Conservation (phyloP, 1,140 invertebrate genomes). For the Drosophila dunni region DNA sequence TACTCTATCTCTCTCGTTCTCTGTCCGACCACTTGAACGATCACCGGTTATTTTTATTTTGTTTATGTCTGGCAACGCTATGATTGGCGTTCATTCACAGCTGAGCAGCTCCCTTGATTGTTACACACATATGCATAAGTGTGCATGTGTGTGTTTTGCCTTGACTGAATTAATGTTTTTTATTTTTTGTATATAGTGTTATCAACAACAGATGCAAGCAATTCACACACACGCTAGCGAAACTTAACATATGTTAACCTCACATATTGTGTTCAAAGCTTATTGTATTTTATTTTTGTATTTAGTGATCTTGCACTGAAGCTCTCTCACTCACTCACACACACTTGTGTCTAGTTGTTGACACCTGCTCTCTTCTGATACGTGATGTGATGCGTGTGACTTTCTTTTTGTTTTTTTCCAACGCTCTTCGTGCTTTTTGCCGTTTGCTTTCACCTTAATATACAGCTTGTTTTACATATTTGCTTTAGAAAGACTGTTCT, state of each 20-base stretch:
- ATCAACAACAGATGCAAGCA: constrained; percentile 36
- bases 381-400: constrained; percentile 15
- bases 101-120: constrained; percentile 12
- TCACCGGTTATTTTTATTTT: constrained; percentile 14
- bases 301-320: constrained; percentile 5
- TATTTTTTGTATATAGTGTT: constrained; percentile 3
- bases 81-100: constrained; percentile 23
- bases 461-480: constrained; percentile 21
- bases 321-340: background rate
- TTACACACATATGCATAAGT: background rate
- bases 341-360: background rate
- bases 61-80: constrained; percentile 31
- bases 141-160: constrained; percentile 5
- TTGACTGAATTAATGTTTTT: constrained; percentile 14
- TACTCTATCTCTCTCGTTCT: constrained; percentile 9
- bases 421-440: constrained; percentile 24
- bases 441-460: constrained; percentile 49
- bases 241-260: constrained; percentile 14
- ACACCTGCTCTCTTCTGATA: constrained; percentile 5
- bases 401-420: constrained; percentile 44
- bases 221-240: background rate
- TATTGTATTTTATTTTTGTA: background rate
- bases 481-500: background rate
- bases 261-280: constrained; percentile 19
- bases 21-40: background rate